A percentile compares a stretch with the other conserved stretches of the same genome.
phyloP scores from a whole-genome alignment of 2,797 vertebrate genomes.

The Hypotaenidia philippensis region DNA sequence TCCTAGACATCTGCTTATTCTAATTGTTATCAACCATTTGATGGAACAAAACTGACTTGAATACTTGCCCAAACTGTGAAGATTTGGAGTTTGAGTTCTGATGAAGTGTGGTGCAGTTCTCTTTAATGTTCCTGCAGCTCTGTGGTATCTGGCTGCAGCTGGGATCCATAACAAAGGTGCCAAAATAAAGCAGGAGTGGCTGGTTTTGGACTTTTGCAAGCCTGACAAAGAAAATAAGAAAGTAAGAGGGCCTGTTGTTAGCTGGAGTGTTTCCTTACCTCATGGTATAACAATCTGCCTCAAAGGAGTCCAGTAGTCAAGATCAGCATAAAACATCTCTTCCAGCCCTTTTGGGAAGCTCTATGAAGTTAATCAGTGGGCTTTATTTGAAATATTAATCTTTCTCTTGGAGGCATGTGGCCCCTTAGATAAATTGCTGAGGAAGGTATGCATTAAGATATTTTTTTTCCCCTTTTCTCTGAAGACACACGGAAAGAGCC shows the following conservation, averaged over 20 bases:
- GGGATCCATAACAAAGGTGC: slow-evolving; percentile 38
- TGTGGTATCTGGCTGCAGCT: slow-evolving; percentile 17
- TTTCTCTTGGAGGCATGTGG: background rate
- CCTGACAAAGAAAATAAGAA: slow-evolving; percentile 28
- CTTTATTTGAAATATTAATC: slow-evolving; percentile 18
- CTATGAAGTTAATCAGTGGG: background rate
- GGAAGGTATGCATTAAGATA: background rate
- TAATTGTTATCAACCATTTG: background rate
- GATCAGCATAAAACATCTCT: background rate
- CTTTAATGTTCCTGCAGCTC: background rate
- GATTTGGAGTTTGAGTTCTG: background rate
- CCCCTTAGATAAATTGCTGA: background rate
- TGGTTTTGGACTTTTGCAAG: slow-evolving; percentile 17
- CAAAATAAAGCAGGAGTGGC: slow-evolving; percentile 55
- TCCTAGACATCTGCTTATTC: background rate
- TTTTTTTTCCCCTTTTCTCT: too few species aligned
- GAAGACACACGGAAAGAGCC: background rate
- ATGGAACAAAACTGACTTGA: slow-evolving; percentile 8
- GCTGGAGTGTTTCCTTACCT: background rate
- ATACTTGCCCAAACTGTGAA: background rate
- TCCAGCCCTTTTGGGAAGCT: background rate
- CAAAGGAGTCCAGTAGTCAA: background rate
- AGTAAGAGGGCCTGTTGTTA: slow-evolving; percentile 13
- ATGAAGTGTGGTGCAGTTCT: slow-evolving; percentile 4
- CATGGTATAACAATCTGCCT: slow-evolving; percentile 1